Evolutionary conservation across 2,888 invertebrate species (phyloP).

Genomic region (Torymus auratus): DNA sequence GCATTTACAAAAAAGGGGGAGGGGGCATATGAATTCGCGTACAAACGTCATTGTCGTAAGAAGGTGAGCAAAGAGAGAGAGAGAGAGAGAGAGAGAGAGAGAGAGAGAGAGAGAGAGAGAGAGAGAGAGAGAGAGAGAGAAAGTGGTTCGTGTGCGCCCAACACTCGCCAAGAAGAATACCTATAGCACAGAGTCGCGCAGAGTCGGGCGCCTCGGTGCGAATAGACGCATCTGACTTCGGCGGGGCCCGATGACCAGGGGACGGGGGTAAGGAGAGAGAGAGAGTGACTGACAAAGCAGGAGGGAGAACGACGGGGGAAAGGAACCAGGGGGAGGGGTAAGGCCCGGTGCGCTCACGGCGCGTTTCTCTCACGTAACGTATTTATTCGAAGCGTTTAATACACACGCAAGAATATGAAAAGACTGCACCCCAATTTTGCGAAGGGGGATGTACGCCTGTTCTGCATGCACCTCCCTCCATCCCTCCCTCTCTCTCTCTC

Average conservation of each 20-base stretch:
- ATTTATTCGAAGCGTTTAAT: constrained; percentile 72
- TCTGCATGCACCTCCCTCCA: background rate
- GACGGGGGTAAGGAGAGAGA: background rate
- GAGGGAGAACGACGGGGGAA: constrained; percentile 7
- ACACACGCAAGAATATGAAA: constrained; percentile 70
- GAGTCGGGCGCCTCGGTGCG: constrained; percentile 29
- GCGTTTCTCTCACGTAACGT: constrained; percentile 74
- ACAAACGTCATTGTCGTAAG: constrained; percentile 8
- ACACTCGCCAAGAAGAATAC: constrained; percentile 9
- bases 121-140: too few species aligned
- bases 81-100: too few species aligned
- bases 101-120: constrained; percentile 18
- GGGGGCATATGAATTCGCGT: constrained; percentile 14
- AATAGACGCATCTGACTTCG: constrained; percentile 49
- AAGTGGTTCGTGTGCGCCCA: background rate
- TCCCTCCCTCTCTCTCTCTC: background rate
- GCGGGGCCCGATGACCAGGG: constrained; percentile 29
- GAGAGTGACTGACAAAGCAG: constrained; percentile 22
- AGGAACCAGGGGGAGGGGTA: background rate
- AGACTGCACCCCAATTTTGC: constrained; percentile 66
- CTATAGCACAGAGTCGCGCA: constrained; percentile 22
- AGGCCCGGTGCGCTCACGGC: constrained; percentile 67
- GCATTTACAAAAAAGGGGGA: too few species aligned
- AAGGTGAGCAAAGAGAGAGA: constrained; percentile 22
- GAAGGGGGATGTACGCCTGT: constrained; percentile 25